phyloP scores from a whole-genome alignment of 2,888 invertebrate species.

The Fissipunctia ypsillon region DNA sequence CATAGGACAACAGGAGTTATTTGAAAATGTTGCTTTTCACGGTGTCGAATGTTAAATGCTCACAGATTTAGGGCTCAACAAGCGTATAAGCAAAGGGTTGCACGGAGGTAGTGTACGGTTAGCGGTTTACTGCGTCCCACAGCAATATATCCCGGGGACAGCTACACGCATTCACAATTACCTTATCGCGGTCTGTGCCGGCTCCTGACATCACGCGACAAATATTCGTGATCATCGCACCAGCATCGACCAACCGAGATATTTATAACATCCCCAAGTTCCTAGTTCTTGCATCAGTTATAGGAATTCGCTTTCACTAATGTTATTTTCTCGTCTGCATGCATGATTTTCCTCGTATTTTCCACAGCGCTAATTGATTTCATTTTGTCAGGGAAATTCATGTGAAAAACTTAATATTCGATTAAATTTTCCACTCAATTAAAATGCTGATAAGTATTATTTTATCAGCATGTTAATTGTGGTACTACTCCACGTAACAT shows the following conservation, averaged over 20 bases:
- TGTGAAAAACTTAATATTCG: background rate
- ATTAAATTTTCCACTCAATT: background rate
- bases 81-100: conserved; percentile 43
- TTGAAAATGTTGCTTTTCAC: conserved; percentile 23
- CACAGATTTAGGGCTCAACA: conserved; percentile 37
- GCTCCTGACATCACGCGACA: conserved; percentile 87
- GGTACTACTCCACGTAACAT: background rate
- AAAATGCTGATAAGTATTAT: background rate
- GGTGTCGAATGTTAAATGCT: conserved; percentile 13
- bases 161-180: conserved; percentile 89
- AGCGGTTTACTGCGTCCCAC: conserved; percentile 65
- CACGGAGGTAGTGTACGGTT: conserved; percentile 15
- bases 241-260: conserved; percentile 38
- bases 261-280: conserved; percentile 25
- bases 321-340: background rate
- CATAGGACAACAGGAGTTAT: conserved; percentile 54
- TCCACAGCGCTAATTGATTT: conserved; percentile 12
- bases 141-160: conserved; percentile 84
- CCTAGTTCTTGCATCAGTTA: conserved; percentile 18
- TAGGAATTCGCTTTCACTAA: conserved; percentile 27
- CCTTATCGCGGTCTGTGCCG: conserved; percentile 82
- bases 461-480: background rate
- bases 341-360: conserved; percentile 30
- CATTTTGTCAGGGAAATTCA: conserved; percentile 14
- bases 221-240: conserved; percentile 81